Conservation (phyloP, 2,797 vertebrate species). For the Liparis tanakae region DNA sequence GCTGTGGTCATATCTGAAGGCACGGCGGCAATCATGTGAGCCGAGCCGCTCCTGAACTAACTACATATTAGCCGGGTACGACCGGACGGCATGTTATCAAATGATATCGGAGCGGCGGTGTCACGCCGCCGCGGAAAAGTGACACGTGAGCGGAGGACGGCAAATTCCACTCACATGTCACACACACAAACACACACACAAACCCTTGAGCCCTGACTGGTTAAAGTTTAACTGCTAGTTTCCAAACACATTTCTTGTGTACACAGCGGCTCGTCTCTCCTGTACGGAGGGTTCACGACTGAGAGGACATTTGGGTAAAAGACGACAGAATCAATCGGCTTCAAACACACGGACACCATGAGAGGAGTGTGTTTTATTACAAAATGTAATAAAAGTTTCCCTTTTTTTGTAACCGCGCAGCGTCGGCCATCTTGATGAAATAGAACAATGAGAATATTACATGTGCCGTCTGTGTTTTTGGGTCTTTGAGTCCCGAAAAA, state of each 20-base stretch:
- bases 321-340: no score
- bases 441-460: background rate
- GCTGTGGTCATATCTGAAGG: constrained; percentile 72
- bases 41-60: constrained; percentile 39
- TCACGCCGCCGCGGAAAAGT: no score
- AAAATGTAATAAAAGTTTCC: background rate
- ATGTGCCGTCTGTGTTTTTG: background rate
- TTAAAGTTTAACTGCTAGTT: constrained; percentile 52
- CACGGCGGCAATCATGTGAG: constrained; percentile 77
- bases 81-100: no score
- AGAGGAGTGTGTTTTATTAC: constrained; percentile 1
- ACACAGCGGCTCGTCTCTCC: background rate
- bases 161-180: background rate
- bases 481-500: background rate
- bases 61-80: no score
- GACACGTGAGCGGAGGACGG: constrained; percentile 34
- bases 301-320: no score
- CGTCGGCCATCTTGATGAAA: background rate
- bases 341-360: background rate
- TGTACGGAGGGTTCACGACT: background rate
- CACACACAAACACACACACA: no score
- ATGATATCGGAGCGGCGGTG: no score
- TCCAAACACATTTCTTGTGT: background rate
- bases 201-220: constrained; percentile 34
- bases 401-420: background rate